These are phyloP conservation scores for Metaphire vulgaris DNA, from an alignment of 1,140 invertebrate species.

Conservation along the genomic window DNA sequence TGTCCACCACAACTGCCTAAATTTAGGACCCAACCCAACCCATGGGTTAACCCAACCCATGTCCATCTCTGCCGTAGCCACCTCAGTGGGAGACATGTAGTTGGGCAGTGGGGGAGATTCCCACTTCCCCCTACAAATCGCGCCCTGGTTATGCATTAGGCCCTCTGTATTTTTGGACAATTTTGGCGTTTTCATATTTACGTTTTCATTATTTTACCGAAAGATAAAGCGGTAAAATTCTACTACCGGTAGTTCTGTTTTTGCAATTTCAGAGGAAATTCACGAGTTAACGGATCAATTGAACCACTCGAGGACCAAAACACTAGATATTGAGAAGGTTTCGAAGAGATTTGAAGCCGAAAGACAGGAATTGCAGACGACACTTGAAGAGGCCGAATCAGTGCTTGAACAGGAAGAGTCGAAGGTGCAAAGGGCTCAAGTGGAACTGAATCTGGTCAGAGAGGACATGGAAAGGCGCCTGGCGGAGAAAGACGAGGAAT, in stretches of 20 bases:
- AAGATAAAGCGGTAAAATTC: too few species aligned
- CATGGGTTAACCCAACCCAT: too few species aligned
- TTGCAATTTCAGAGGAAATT: constrained; percentile 68
- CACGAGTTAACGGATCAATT: constrained; percentile 98
- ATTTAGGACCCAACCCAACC: neutral
- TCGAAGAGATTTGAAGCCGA: constrained; percentile 95
- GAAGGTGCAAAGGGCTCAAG: constrained; percentile 77
- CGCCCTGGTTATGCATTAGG: too few species aligned
- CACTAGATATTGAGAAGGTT: constrained; percentile 85
- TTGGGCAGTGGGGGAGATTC: too few species aligned
- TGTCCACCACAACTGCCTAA: neutral
- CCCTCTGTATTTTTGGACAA: too few species aligned
- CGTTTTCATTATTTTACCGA: too few species aligned
- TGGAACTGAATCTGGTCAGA: constrained; percentile 92
- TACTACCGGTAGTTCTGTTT: neutral
- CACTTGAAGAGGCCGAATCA: constrained; percentile 95
- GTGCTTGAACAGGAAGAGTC: constrained; percentile 79
- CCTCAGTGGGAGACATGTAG: too few species aligned
- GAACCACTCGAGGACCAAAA: constrained; percentile 70
- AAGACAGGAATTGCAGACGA: constrained; percentile 97
- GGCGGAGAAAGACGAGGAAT: constrained; percentile 98
- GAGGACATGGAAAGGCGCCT: constrained; percentile 97
- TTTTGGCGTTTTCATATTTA: too few species aligned
- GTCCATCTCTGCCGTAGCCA: too few species aligned
- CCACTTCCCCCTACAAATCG: too few species aligned